Evolutionary conservation across 2,113 vertebrate species (phyloP).

Genomic region (Oryzias celebensis): DNA sequence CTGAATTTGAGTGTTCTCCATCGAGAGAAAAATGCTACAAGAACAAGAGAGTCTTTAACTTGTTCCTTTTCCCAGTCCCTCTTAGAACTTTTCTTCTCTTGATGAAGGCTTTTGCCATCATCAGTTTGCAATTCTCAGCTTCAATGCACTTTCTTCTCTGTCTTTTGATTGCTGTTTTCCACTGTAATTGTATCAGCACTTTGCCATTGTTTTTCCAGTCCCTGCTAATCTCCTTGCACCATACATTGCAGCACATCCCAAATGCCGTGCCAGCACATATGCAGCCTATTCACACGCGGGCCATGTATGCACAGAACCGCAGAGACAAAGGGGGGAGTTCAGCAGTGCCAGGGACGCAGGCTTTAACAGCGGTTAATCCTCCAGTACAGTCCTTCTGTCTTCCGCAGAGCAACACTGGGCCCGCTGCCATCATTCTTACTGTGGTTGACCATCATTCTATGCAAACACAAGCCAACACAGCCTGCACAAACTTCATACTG

Average conservation of each 20-base stretch:
- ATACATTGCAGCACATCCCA: conserved; percentile 59
- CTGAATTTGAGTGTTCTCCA: too few species aligned
- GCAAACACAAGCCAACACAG: conserved; percentile 11
- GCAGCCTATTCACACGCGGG: conserved; percentile 9
- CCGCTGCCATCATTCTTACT: conserved; percentile 52
- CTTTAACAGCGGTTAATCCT: conserved; percentile 69
- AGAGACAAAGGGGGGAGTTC: conserved; percentile 33
- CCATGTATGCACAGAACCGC: conserved; percentile 1
- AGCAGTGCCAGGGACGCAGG: conserved; percentile 48
- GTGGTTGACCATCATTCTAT: conserved; percentile 38
- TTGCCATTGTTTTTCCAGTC: conserved; percentile 59
- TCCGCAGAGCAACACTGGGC: conserved; percentile 53
- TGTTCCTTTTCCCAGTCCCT: conserved; percentile 16
- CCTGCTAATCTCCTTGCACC: conserved; percentile 67
- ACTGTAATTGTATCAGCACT: conserved; percentile 47
- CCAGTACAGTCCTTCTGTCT: conserved; percentile 57
- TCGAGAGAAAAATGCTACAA: too few species aligned
- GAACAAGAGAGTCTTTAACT: too few species aligned
- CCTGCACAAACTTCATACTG: conserved; percentile 16
- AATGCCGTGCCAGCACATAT: conserved; percentile 21
- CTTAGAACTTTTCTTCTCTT: conserved; percentile 25
- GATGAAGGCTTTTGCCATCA: conserved; percentile 27
- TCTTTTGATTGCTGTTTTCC: conserved; percentile 22
- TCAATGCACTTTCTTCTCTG: conserved; percentile 22
- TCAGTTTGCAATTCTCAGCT: conserved; percentile 35